Base-by-base conservation (phyloP, 2,888 invertebrate genomes). In the Elysia crispata region DNA sequence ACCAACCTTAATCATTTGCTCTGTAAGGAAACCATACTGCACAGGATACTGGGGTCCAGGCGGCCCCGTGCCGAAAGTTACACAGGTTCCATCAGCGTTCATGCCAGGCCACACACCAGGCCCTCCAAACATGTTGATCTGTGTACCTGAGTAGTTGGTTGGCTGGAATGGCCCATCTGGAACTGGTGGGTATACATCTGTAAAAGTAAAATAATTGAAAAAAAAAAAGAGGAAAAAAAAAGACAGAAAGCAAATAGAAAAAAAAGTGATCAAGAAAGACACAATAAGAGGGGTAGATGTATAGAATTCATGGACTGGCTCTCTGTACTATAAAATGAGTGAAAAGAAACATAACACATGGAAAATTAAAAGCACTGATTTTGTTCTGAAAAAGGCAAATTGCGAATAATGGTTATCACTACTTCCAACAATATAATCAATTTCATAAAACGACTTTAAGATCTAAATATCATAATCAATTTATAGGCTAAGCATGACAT, bases 111-210 rank as follows among this genome's bases (percentile, higher is more conserved):
- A 85, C 0, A 85, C 83, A 0, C 84, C 83, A 8, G 89, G 85
- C 1, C 86, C 88, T 18, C 92, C 92, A 91, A 91, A 92, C 50
- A 92, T 88, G 86, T 92, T 92, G 72, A 92, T 89, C 88, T 92
- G 92, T 18, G 92, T 92, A 0, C 92, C 92, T 23, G 91, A 90
- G 84, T 92, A 92, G 84, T 92, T 92, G 25, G 90, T 90, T 6
- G 92, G 92, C 82, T 91, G 90, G 81, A 91, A 89, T 0, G 91
- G 90, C 23, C 91, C 90, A 80, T 93, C 92, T 75, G 91, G 87
- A 84, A 89, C 84, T 30, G 79, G 83, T 15, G 79, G 83, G 33
- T 80, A 80, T n/a, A 62, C 69, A 77, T 54, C 78, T 77, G 30
- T 20, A 62, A 18, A 49, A 33, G 23, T 50, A 25, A 13, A 41